Evolutionary conservation across 1,140 invertebrate species (phyloP).

Genomic region (Temnothorax nylanderi): DNA sequence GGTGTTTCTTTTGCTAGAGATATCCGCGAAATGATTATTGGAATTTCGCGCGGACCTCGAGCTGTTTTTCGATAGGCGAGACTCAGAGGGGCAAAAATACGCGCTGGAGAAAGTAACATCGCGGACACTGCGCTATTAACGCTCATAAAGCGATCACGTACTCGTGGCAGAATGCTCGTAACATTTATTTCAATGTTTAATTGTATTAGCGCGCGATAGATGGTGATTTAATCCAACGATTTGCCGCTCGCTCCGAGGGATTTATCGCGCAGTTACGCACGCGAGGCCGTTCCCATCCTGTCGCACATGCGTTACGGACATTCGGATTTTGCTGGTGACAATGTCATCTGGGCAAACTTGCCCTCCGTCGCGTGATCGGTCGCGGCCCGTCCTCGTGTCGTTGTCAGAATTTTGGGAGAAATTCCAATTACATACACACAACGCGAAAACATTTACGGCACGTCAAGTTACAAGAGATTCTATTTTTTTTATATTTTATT

Average conservation of each 20-base stretch:
- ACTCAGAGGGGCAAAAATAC: neutral
- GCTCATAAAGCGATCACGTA: neutral
- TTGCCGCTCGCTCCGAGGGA: constrained; percentile 32
- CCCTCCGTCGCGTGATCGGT: neutral
- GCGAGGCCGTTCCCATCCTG: neutral
- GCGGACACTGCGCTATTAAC: neutral
- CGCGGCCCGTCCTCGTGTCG: neutral
- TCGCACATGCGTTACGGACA: constrained; percentile 31
- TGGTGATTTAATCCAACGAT: constrained; percentile 38
- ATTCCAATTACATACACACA: too few species aligned
- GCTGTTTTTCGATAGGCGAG: neutral
- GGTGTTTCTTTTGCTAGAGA: neutral
- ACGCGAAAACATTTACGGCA: neutral
- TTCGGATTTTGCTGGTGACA: constrained; percentile 32
- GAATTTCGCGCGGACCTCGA: neutral
- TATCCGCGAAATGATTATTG: neutral
- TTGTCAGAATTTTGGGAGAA: neutral
- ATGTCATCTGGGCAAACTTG: constrained; percentile 18
- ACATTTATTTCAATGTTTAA: constrained; percentile 34
- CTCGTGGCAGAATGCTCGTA: neutral
- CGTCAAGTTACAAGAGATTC: neutral
- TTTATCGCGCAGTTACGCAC: constrained; percentile 38
- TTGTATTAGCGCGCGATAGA: constrained; percentile 36
- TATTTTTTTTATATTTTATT: neutral
- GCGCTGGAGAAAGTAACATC: neutral